A percentile compares a stretch with the other conserved stretches of the same genome.
These are phyloP conservation scores for Cyrtonyx montezumae DNA, from an alignment of 2,113 vertebrate genomes.

Conservation along the genomic window DNA sequence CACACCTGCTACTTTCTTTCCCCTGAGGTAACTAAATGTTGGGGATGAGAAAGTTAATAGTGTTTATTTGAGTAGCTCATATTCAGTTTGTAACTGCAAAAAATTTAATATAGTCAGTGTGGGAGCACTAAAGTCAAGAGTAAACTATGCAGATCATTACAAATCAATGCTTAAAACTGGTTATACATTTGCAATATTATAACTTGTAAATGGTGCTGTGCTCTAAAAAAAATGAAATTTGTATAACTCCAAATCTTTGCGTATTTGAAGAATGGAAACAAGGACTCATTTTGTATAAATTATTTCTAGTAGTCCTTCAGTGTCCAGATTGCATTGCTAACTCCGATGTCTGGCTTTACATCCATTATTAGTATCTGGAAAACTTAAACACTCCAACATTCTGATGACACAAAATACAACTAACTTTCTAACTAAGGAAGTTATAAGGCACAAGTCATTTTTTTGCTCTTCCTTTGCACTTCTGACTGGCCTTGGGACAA, in stretches of 20 bases:
- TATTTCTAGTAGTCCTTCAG: background rate
- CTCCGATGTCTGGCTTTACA: background rate
- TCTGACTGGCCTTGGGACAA: background rate
- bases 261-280: background rate
- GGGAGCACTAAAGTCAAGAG: background rate
- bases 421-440: background rate
- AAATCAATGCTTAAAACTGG: background rate
- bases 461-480: background rate
- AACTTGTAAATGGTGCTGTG: background rate
- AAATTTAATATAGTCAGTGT: accelerated
- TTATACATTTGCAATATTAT: background rate
- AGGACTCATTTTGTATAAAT: background rate
- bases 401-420: background rate
- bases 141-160: background rate
- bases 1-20: background rate
- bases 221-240: background rate
- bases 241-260: background rate
- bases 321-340: background rate
- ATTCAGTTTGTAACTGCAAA: background rate
- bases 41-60: background rate
- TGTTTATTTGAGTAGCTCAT: background rate
- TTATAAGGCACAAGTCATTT: background rate
- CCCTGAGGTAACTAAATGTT: background rate
- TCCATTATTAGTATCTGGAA: background rate
- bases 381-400: background rate